Conservation (phyloP, 2,113 vertebrate species). For the Cygnus buccinator region DNA sequence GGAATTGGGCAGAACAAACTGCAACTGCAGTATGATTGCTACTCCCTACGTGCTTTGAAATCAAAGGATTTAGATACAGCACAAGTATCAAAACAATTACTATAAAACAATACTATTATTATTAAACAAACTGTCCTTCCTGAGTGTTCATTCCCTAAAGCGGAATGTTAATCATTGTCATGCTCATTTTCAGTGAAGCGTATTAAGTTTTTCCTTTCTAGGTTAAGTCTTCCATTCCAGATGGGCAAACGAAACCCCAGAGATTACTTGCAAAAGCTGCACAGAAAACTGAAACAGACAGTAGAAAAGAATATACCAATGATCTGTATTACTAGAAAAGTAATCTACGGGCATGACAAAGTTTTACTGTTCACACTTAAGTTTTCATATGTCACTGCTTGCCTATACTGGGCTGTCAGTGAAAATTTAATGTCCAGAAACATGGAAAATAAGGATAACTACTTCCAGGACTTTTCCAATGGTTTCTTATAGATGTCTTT, state of each 20-base stretch:
- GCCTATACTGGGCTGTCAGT: background rate
- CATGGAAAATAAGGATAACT: background rate
- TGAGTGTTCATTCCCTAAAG: background rate
- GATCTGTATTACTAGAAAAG: background rate
- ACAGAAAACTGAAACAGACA: background rate
- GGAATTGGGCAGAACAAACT: background rate
- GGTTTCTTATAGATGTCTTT: background rate
- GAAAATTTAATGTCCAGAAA: background rate
- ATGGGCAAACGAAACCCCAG: background rate
- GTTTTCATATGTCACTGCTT: background rate
- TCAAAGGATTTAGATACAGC: background rate
- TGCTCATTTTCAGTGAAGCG: background rate
- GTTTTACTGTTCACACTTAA: background rate
- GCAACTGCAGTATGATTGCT: background rate
- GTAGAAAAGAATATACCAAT: background rate
- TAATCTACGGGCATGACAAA: background rate
- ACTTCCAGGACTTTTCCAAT: background rate
- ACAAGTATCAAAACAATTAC: background rate
- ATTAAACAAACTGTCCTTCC: background rate
- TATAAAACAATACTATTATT: background rate
- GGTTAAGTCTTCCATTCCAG: background rate
- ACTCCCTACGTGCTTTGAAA: background rate
- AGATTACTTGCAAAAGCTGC: conserved; percentile 15
- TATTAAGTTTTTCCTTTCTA: background rate
- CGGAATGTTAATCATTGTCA: background rate